Evolutionary conservation across 2,113 vertebrate genomes (phyloP), one percentile per base, ranked within the genome.

Genomic region (Festucalex cinctus): DNA sequence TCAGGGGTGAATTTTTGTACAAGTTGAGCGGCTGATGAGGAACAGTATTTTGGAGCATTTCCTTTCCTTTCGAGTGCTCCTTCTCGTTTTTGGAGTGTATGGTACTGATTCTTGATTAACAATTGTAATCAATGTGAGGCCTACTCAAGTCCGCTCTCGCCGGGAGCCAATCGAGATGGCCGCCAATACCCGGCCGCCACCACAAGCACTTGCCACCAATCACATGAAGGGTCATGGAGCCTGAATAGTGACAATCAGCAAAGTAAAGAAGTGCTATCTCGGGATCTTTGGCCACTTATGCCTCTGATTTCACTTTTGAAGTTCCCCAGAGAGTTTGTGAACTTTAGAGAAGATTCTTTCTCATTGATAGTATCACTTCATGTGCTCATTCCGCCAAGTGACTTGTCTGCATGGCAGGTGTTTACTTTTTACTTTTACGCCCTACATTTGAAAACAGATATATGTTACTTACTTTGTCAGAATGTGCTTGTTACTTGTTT

Each of bases 71-170:
- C 70, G 85, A 90, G 81, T 74, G 76, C 78, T 79, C 80, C 86
- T 62, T 24, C 39, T 43, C n/a, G n/a, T 16, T 83, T 75, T 49
- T 53, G 76, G 79, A 91, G 84, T 80, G 78, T 82, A 88, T 85
- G 77, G 71, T 88, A 88, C 88, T 78, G 85, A 86, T 87, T 90
- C 89, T 90, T 92, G 90, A 93, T 92, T 91, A 92, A 91, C 90
- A 92, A 90, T 90, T 88, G 89, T 88, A 91, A 92, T 93, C 91
- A 92, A 90, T 91, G 78, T 73, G 6, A 51, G 70, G 79, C 80
- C 78, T 82, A 77, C 76, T 48, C 72, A 13, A 78, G 77, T 65
- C 78, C 71, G 77, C 85, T 86, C 85, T 80, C 71, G 73, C 74
- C 46, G 59, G 71, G 69, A 80, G 74, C 81, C 84, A 80, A 84